Percentiles rank a stretch among this genome's conserved stretches.
Conservation (phyloP, 2,113 vertebrate species). For the Xenopus laevis region DNA sequence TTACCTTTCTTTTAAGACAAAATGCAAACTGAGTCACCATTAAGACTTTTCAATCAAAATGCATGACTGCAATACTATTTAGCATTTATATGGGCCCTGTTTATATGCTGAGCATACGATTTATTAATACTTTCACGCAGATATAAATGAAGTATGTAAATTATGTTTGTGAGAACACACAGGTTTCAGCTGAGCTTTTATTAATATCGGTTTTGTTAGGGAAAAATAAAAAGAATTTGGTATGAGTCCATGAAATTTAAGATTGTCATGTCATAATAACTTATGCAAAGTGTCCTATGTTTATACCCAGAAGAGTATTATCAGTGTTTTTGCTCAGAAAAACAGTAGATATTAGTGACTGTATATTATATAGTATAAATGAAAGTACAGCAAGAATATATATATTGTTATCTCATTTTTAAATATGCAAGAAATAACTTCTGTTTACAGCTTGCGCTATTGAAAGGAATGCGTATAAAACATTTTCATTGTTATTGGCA, state of each 20-base stretch:
- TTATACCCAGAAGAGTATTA: no score
- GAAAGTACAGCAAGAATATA: no score
- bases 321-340: no score
- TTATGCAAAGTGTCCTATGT: not conserved
- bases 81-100: slow-evolving; percentile 29
- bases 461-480: no score
- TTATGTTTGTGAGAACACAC: slow-evolving; percentile 7
- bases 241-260: not conserved
- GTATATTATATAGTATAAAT: no score
- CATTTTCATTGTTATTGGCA: no score
- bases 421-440: no score
- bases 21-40: slow-evolving; percentile 21
- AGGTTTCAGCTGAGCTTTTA: slow-evolving; percentile 11
- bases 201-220: slow-evolving; percentile 6
- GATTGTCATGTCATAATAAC: not conserved
- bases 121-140: slow-evolving; percentile 18
- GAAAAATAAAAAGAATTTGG: not conserved
- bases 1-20: not conserved
- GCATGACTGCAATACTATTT: slow-evolving; percentile 12
- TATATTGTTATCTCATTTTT: no score
- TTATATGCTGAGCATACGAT: slow-evolving; percentile 11
- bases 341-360: no score
- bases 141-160: slow-evolving; percentile 37
- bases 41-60: slow-evolving; percentile 24
- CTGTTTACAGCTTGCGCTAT: no score